Evolutionary conservation across 2,888 invertebrate species (phyloP).

Genomic region (Drosophila paranaensis): DNA sequence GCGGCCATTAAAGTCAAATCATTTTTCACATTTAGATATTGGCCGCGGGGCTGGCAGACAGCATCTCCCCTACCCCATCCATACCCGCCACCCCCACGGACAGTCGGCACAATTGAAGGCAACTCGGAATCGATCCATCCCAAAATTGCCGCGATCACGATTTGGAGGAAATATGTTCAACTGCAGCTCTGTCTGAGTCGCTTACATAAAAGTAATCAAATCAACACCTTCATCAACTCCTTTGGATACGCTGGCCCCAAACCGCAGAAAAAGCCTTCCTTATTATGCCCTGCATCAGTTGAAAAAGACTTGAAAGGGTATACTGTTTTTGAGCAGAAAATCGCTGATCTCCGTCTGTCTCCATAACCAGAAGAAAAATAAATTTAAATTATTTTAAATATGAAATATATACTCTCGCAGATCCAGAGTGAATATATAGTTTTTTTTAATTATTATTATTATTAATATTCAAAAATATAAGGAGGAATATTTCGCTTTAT

Average conservation of each 20-base stretch:
- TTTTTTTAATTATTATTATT: no score
- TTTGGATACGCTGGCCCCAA: constrained; percentile 67
- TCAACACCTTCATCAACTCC: constrained; percentile 83
- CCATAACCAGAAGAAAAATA: no score
- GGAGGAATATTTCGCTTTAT: background rate
- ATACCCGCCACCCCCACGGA: background rate
- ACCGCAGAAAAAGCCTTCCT: constrained; percentile 73
- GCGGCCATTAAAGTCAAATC: constrained; percentile 84
- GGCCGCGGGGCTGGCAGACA: constrained; percentile 48
- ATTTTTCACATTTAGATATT: constrained; percentile 83
- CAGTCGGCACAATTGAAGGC: constrained; percentile 76
- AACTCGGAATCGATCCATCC: constrained; percentile 63
- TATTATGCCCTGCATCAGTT: constrained; percentile 15
- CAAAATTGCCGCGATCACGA: constrained; percentile 78
- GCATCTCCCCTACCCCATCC: background rate
- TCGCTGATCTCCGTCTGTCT: no score
- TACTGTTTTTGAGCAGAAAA: no score
- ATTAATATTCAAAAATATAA: no score
- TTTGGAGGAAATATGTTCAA: constrained; percentile 69
- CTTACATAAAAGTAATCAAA: constrained; percentile 83
- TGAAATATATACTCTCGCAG: background rate
- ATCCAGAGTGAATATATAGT: no score
- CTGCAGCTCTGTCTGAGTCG: constrained; percentile 45
- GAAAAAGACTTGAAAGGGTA: background rate
- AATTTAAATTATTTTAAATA: no score